Percentiles rank a stretch among this genome's conserved stretches.
phyloP scores from a whole-genome alignment of 1,140 invertebrate genomes.

The Portunus trituberculatus region DNA sequence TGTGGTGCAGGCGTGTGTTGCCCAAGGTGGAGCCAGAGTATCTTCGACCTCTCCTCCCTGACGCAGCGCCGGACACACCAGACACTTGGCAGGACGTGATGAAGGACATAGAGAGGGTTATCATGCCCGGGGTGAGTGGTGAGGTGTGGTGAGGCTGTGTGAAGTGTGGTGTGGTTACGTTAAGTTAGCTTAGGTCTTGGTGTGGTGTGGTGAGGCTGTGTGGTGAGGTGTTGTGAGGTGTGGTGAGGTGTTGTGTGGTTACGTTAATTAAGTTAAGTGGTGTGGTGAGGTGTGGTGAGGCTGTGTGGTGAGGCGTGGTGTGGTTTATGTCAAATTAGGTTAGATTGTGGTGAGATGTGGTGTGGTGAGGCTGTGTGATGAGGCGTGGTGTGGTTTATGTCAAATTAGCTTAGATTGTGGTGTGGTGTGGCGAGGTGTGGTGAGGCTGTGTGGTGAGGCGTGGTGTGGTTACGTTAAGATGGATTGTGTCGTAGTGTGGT shows the following conservation, averaged over 20 bases:
- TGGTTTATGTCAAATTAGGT: too few relatives aligned
- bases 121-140: conserved; percentile 89
- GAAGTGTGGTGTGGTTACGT: not conserved
- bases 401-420: too few relatives aligned
- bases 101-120: conserved; percentile 92
- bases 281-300: conserved; percentile 45
- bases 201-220: not conserved
- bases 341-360: not conserved
- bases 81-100: conserved; percentile 95
- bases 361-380: not conserved
- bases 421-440: not conserved
- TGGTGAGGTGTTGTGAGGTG: not conserved
- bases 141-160: too few relatives aligned
- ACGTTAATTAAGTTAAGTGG: too few relatives aligned
- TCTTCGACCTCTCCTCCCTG: conserved; percentile 89
- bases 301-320: too few relatives aligned
- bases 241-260: not conserved
- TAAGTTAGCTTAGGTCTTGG: not conserved
- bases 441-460: not conserved
- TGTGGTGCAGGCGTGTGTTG: conserved; percentile 85
- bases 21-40: conserved; percentile 92
- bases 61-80: conserved; percentile 89
- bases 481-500: too few relatives aligned
- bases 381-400: not conserved
- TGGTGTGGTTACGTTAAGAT: not conserved